phyloP scores from a whole-genome alignment of 2,797 vertebrate species.

The Buphagus erythrorhynchus region DNA sequence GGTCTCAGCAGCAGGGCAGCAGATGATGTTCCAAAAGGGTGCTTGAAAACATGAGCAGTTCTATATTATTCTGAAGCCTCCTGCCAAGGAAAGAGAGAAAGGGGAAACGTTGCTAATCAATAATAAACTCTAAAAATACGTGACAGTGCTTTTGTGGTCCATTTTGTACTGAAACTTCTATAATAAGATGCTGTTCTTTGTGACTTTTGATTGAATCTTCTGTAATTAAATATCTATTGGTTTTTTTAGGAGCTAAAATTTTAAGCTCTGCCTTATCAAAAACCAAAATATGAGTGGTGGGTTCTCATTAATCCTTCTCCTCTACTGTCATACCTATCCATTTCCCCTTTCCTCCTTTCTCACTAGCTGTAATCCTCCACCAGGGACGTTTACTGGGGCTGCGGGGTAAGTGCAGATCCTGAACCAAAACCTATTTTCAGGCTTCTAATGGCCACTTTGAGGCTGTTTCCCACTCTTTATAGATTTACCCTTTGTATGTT shows the following conservation, averaged over 20 bases:
- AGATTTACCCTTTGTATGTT: slow-evolving; percentile 77
- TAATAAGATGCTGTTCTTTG: neutral
- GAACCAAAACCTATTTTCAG: slow-evolving; percentile 72
- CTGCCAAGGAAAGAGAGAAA: slow-evolving; percentile 59
- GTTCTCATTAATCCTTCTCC: slow-evolving; percentile 79
- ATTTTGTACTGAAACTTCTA: slow-evolving; percentile 1
- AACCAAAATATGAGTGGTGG: slow-evolving; percentile 61
- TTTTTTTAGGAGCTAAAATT: slow-evolving; percentile 23
- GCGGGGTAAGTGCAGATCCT: slow-evolving; percentile 86
- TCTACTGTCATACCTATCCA: slow-evolving; percentile 81
- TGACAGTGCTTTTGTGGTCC: neutral
- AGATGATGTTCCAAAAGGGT: neutral
- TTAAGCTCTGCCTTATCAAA: slow-evolving; percentile 60
- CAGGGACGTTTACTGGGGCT: slow-evolving; percentile 90
- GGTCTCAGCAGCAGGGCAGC: neutral
- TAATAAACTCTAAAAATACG: neutral
- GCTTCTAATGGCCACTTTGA: slow-evolving; percentile 78
- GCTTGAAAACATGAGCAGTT: neutral
- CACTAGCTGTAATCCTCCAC: slow-evolving; percentile 88
- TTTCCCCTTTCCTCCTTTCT: slow-evolving; percentile 85
- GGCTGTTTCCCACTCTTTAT: slow-evolving; percentile 76
- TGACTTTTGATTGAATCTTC: slow-evolving; percentile 36
- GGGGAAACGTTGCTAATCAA: slow-evolving; percentile 8
- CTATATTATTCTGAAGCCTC: neutral
- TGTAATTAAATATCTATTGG: slow-evolving; percentile 7